Evolutionary conservation across 2,797 vertebrate genomes (phyloP).

Genomic region (Acomys russatus): DNA sequence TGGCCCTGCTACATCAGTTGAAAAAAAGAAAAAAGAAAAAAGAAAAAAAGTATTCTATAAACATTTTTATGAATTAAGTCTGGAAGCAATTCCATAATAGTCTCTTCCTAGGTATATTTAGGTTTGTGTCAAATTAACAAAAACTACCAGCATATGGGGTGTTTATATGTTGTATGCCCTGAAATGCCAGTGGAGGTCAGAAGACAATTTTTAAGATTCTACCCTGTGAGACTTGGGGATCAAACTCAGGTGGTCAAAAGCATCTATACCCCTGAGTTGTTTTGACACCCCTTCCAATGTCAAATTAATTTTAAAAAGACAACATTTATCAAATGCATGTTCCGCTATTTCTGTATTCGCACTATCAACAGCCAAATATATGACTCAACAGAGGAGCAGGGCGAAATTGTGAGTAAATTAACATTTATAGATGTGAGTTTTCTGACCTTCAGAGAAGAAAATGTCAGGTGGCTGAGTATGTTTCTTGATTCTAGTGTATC

Average conservation of each 20-base stretch:
- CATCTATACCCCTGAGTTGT: background rate
- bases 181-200: background rate
- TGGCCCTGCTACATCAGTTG: background rate
- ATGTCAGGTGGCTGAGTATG: background rate
- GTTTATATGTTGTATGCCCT: background rate
- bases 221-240: background rate
- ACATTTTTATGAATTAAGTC: background rate
- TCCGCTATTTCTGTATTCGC: slow-evolving; percentile 39
- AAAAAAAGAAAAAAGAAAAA: background rate
- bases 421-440: slow-evolving; percentile 25
- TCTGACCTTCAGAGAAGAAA: background rate
- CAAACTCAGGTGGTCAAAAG: background rate
- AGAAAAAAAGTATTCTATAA: background rate
- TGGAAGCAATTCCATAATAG: background rate
- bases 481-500: background rate
- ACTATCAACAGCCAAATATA: slow-evolving; percentile 31
- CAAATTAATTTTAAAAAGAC: background rate
- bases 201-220: background rate
- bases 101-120: background rate
- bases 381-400: background rate
- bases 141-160: background rate
- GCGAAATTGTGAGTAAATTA: slow-evolving; percentile 45
- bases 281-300: background rate
- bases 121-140: background rate
- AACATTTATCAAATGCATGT: slow-evolving; percentile 38